Evolutionary conservation across 1,140 invertebrate genomes (phyloP).

Genomic region (Oscheius sp.): DNA sequence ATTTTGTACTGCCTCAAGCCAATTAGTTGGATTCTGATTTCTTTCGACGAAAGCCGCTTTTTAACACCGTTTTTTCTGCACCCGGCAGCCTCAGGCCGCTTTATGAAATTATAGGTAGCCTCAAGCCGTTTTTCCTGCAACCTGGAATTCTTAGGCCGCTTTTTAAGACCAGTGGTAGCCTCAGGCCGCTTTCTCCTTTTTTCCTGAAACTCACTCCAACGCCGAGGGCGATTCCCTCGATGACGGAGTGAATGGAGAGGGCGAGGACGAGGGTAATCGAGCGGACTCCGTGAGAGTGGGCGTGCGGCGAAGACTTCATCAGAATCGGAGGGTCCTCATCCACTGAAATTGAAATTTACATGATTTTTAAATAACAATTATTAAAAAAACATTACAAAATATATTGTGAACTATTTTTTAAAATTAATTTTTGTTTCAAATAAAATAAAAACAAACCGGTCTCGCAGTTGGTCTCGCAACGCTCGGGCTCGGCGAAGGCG

Average conservation of each 20-base stretch:
- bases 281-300: constrained; percentile 71
- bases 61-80: too few relatives aligned
- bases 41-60: too few relatives aligned
- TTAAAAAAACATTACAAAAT: too few relatives aligned
- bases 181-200: neutral
- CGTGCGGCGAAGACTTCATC: constrained; percentile 52
- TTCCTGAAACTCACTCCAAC: constrained; percentile 66
- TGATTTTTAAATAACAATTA: too few relatives aligned
- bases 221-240: constrained; percentile 82
- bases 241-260: constrained; percentile 82
- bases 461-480: constrained; percentile 55
- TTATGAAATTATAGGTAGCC: constrained; percentile 9
- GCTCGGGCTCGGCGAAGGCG: constrained; percentile 58
- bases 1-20: too few relatives aligned
- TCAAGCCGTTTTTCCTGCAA: neutral
- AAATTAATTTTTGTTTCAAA: neutral
- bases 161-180: too few relatives aligned
- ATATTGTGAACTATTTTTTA: too few relatives aligned
- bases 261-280: constrained; percentile 74
- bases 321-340: constrained; percentile 56
- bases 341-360: neutral
- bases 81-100: too few relatives aligned
- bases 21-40: too few relatives aligned
- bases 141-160: neutral
- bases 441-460: constrained; percentile 3